Base-by-base conservation (phyloP, 2,797 vertebrate species). In the Enteromius paludinosus region DNA sequence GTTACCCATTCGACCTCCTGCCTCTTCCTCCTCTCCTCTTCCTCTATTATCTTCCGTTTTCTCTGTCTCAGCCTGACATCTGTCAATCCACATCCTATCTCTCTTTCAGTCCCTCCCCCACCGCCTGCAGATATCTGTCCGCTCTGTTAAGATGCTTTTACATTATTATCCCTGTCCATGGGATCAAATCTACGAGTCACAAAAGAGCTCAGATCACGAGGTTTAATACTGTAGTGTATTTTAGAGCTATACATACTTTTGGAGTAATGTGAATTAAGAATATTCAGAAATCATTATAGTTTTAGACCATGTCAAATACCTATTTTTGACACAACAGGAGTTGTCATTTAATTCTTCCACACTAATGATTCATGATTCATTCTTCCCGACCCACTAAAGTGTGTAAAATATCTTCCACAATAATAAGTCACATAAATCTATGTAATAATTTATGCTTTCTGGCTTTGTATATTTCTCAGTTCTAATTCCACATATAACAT, bases 131-230 rank as follows among this genome's bases (percentile, higher is more conserved):
- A 90, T 91, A 93, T 90, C 89, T 86, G 88, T 92, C 90, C 89
- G 90, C 90, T 93, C 89, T 86, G 86, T 92, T 93, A 91, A 92
- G 91, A 92, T 93, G 90, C 93, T 93, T 93, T 93, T 88, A 91
- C 68, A 93, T 93, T 93, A 92, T 93, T 91, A 90, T 93, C 88
- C 88, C 84, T 84, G 90, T 91, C 85, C 84, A 87, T 64, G 73
- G 87, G 88, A 69, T 89, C 85, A 88, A 89, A 88, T 91, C 64
- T 90, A 89, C 91, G 90, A 75, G 86, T 83, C 84, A 90, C 89
- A 90, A 91, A 92, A 86, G 85, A 84, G 81, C 54, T 75, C 56
- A 52, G 23, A 70, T 65, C 65, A 35, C 1, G 8, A 66, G 56
- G 12, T 70, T 33, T 76, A 41, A 49, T 75, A 43, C 43, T 49